Evolutionary conservation across 1,140 invertebrate genomes (phyloP).

Genomic region (Triops cancriformis): DNA sequence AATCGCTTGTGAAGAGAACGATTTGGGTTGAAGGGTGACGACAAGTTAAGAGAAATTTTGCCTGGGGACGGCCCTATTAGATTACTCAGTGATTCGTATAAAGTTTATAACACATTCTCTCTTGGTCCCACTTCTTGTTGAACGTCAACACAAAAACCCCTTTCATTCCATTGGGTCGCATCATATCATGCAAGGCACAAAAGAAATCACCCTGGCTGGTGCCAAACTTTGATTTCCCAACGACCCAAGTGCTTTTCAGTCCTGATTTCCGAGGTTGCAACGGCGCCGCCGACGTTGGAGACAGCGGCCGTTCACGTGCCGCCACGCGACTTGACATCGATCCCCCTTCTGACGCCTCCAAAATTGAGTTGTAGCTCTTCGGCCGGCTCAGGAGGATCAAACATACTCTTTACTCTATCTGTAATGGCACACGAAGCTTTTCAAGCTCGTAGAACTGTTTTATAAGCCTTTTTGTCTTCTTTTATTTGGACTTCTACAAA

Average conservation of each 20-base stretch:
- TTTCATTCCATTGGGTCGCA: background rate
- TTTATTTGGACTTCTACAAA: too few relatives aligned
- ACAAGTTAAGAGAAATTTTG: background rate
- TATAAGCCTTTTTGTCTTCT: too few relatives aligned
- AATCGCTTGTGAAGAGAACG: background rate
- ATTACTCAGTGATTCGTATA: background rate
- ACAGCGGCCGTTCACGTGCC: background rate
- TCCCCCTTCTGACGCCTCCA: conserved; percentile 8
- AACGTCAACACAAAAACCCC: background rate
- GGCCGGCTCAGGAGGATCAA: background rate
- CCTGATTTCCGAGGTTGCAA: background rate
- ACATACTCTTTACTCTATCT: background rate
- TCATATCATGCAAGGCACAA: background rate
- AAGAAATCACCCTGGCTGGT: background rate
- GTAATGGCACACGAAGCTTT: too few relatives aligned
- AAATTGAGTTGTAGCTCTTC: conserved; percentile 1
- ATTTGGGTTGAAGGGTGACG: background rate
- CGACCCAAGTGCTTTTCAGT: conserved; percentile 3
- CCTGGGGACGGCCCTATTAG: background rate
- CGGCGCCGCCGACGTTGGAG: background rate
- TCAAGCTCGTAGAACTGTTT: too few relatives aligned
- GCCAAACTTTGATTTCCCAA: conserved; percentile 11
- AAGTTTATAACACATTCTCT: background rate
- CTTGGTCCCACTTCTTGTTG: background rate
- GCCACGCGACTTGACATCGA: conserved; percentile 8